A percentile compares a stretch with the other conserved stretches of the same genome.
phyloP scores from a whole-genome alignment of 2,888 invertebrate genomes.

The Acleris sparsana region DNA sequence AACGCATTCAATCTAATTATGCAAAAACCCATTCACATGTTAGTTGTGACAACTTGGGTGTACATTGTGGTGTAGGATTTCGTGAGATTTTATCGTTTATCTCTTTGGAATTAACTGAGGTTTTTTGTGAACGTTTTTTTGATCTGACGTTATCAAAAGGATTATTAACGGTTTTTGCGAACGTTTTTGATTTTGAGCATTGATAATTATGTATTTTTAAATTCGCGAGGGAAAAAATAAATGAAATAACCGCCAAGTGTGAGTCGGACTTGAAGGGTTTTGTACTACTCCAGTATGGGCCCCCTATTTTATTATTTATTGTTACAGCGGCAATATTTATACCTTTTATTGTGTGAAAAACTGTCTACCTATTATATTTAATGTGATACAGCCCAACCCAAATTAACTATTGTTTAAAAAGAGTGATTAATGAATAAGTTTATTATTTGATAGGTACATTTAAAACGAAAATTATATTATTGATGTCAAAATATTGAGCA shows the following conservation, averaged over 20 bases:
- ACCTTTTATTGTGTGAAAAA: too few species aligned
- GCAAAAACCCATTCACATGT: conserved; percentile 45
- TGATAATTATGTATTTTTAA: too few species aligned
- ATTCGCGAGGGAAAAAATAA: too few species aligned
- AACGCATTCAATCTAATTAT: conserved; percentile 35
- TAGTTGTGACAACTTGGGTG: conserved; percentile 33
- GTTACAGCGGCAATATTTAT: too few species aligned
- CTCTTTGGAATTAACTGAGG: conserved; percentile 15
- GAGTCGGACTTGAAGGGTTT: too few species aligned
- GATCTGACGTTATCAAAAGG: not conserved
- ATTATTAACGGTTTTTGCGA: not conserved
- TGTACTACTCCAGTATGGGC: too few species aligned
- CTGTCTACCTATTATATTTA: too few species aligned
- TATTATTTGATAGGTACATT: not conserved
- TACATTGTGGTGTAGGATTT: conserved; percentile 31
- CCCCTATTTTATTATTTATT: too few species aligned
- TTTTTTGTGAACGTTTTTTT: conserved; percentile 13
- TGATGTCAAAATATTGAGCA: conserved; percentile 9
- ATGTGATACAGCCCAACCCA: too few species aligned
- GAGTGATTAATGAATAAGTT: not conserved
- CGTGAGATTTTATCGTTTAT: conserved; percentile 26
- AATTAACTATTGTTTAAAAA: too few species aligned
- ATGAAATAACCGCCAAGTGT: too few species aligned
- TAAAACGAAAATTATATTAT: too few species aligned
- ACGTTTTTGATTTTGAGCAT: not conserved